Evolutionary conservation across 2,113 vertebrate species (phyloP), one percentile per base, ranked within the genome.

Genomic region (Labrus mixtus): DNA sequence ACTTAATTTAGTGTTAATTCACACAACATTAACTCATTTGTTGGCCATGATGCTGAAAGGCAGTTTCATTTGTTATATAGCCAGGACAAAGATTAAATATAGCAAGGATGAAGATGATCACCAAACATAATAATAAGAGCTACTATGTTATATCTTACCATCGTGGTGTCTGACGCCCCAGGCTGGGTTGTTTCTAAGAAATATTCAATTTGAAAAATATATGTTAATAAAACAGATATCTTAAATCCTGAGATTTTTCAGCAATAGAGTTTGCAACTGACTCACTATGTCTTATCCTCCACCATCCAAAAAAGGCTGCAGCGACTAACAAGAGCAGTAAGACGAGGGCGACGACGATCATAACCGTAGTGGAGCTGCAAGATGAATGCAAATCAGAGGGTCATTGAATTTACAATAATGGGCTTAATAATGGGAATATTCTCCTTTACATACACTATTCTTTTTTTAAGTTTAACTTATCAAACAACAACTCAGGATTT

Each of bases 161-260:
- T 16, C 39, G 12, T n/a, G 6, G 8, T 33, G 33, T 51, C 39
- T 33, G 41, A 6, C 6, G 0, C 19, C 1, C 68, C n/a, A 46
- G 22, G 16, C 33, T 61, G 61, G 20, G 11, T 39, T 8, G 39
- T 68, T 5, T 46, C 81, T 84, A 29, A 57, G 78, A 62, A 15
- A 67, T 15, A 61, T 23, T 1, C 5, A 20, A 22, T 57, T 8
- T 8, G 10, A 33, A 15, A 2, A 25, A 15, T 6, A 20, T 19
- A 58, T 10, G 10, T 43, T 13, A 33, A 37, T 56, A 56, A 9
- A 48, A 51, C 4, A 12, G 8, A 29, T 29, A 17, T 17, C 7
- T 41, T n/a, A 41, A 51, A 25, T 29, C 3, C 5, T 15, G 10
- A 46, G n/a, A 46, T 64, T 59, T 6, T 19, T 36, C 36, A 0